Conservation (phyloP, 2,113 vertebrate species). For the Urocolius indicus region DNA sequence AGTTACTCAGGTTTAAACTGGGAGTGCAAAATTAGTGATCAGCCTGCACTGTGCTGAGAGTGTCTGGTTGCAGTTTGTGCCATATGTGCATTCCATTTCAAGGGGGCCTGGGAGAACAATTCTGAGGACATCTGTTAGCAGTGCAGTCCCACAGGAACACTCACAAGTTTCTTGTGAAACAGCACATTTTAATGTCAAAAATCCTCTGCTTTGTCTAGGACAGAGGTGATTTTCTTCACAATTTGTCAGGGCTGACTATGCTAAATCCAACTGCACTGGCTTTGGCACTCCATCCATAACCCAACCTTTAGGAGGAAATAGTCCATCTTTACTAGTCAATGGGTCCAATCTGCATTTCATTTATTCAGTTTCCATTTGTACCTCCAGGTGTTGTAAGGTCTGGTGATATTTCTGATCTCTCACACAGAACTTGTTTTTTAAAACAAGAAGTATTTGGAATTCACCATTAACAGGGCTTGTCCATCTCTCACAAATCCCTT, state of each 20-base stretch:
- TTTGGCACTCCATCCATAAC: neutral
- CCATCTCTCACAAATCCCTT: neutral
- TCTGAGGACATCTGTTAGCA: constrained; percentile 63
- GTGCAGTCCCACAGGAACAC: neutral
- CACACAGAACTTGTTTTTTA: neutral
- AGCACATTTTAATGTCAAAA: constrained; percentile 14
- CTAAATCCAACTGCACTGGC: neutral
- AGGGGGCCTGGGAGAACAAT: neutral
- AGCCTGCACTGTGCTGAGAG: neutral
- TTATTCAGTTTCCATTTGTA: neutral
- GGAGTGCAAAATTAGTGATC: neutral
- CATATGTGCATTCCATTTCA: constrained; percentile 70
- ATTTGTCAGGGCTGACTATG: neutral
- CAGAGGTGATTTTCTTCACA: neutral
- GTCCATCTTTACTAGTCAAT: neutral
- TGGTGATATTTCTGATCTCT: neutral
- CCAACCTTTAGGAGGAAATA: neutral
- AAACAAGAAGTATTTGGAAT: neutral
- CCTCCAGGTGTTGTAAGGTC: constrained; percentile 11
- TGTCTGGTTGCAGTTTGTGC: constrained; percentile 63
- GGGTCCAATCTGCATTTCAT: constrained; percentile 6
- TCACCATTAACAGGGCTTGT: neutral
- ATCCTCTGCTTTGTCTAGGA: neutral
- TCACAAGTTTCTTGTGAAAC: neutral
- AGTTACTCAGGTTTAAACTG: neutral